Conservation (phyloP, 2,888 invertebrate species). For the Drosophila neonasuta region DNA sequence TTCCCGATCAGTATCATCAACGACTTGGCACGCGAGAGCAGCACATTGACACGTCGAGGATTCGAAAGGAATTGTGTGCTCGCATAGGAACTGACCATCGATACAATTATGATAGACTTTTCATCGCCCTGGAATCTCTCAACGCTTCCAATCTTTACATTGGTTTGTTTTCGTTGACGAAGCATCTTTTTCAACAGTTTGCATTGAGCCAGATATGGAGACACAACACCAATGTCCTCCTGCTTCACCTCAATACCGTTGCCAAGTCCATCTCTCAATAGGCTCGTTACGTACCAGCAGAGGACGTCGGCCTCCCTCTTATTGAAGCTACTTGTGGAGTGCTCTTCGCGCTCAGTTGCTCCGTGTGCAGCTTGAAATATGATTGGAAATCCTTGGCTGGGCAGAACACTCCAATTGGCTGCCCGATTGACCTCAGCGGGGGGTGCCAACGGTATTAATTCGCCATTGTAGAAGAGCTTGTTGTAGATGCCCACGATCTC, state of each 20-base stretch:
- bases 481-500: constrained; percentile 87
- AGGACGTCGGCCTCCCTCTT: constrained; percentile 84
- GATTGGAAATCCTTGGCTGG: constrained; percentile 83
- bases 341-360: constrained; percentile 42
- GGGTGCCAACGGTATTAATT: constrained; percentile 83
- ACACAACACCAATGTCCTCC: constrained; percentile 84
- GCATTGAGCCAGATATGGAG: constrained; percentile 83
- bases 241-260: constrained; percentile 81
- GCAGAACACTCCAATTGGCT: constrained; percentile 80
- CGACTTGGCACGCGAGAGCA: constrained; percentile 85
- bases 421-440: constrained; percentile 50
- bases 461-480: constrained; percentile 87
- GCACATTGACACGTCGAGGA: constrained; percentile 85
- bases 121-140: constrained; percentile 95
- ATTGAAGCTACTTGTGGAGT: constrained; percentile 84
- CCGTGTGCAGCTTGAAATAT: constrained; percentile 85
- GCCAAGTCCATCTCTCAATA: constrained; percentile 82
- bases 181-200: constrained; percentile 71
- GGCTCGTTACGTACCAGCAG: constrained; percentile 84
- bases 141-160: constrained; percentile 89
- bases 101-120: constrained; percentile 89
- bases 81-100: constrained; percentile 86
- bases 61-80: constrained; percentile 70
- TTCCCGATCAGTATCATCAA: constrained; percentile 84
- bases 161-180: constrained; percentile 30